Percentiles rank a stretch among this genome's conserved stretches.
Evolutionary conservation across 2,888 invertebrate genomes (phyloP).

Genomic region (Carterocephalus palaemon): DNA sequence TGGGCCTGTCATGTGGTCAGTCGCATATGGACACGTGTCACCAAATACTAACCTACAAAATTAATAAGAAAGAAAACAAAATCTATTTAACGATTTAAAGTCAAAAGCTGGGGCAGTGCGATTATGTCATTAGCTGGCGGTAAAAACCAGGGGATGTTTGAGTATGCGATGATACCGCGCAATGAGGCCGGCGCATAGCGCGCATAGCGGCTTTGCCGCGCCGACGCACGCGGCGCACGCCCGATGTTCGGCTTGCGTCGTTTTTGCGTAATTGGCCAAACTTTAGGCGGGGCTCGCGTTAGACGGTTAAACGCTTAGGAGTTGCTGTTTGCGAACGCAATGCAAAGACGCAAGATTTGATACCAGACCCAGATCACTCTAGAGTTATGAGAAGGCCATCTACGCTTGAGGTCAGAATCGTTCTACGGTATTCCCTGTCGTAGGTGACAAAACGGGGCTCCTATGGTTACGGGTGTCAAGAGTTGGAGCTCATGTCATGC

Average conservation of each 20-base stretch:
- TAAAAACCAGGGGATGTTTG: conserved; percentile 71
- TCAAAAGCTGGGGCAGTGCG: conserved; percentile 35
- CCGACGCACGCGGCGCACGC: conserved; percentile 27
- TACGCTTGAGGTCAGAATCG: too few species aligned
- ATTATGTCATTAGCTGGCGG: conserved; percentile 69
- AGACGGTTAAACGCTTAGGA: neutral
- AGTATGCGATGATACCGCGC: conserved; percentile 76
- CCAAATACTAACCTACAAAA: neutral
- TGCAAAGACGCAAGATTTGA: too few species aligned
- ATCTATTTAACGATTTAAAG: conserved; percentile 6
- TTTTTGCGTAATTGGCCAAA: conserved; percentile 34
- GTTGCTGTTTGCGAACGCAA: too few species aligned
- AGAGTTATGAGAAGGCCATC: too few species aligned
- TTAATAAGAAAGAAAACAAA: conserved; percentile 1
- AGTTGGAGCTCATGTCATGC: too few species aligned
- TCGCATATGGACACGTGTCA: too few species aligned
- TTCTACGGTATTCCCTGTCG: too few species aligned
- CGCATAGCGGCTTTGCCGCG: conserved; percentile 38
- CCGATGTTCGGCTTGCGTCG: conserved; percentile 27
- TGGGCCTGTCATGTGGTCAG: too few species aligned
- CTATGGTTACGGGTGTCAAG: too few species aligned
- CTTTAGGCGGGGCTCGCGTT: neutral
- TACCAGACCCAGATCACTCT: too few species aligned
- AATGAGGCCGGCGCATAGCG: conserved; percentile 56
- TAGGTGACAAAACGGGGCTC: too few species aligned